Evolutionary conservation across 1,140 invertebrate species (phyloP).

Genomic region (Megalonaias nervosa): DNA sequence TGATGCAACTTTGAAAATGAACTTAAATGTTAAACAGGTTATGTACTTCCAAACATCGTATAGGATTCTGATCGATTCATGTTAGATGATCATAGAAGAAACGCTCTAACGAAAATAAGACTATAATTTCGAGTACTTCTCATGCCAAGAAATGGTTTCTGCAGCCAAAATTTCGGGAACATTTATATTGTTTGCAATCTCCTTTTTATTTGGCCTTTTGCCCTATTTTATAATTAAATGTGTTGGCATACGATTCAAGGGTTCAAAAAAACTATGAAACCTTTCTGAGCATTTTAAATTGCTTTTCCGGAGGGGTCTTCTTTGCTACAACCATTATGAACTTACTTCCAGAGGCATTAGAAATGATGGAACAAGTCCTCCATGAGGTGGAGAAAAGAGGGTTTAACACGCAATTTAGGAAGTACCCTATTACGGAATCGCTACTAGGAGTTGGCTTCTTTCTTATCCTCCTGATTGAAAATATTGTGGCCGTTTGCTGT

Average conservation of each 20-base stretch:
- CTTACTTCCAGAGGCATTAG: slow-evolving; percentile 73
- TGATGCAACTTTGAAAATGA: too few relatives aligned
- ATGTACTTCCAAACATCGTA: too few relatives aligned
- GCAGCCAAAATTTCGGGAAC: not conserved
- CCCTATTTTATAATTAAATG: slow-evolving; percentile 15
- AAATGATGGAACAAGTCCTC: slow-evolving; percentile 52
- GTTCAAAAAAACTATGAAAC: not conserved
- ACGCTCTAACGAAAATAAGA: too few relatives aligned
- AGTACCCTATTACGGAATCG: slow-evolving; percentile 45
- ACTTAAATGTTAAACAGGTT: too few relatives aligned
- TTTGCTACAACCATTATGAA: slow-evolving; percentile 74
- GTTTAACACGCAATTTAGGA: not conserved
- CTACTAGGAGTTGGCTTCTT: slow-evolving; percentile 75
- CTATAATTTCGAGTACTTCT: too few relatives aligned
- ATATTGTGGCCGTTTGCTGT: slow-evolving; percentile 66
- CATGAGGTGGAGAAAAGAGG: not conserved
- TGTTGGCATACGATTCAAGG: not conserved
- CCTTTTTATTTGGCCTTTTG: slow-evolving; percentile 27
- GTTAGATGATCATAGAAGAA: too few relatives aligned
- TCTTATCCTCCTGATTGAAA: slow-evolving; percentile 74
- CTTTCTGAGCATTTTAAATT: slow-evolving; percentile 42
- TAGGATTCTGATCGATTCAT: too few relatives aligned
- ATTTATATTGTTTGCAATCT: slow-evolving; percentile 5
- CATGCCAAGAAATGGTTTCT: too few relatives aligned
- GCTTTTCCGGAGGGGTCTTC: slow-evolving; percentile 76